Percentiles rank a stretch among this genome's conserved stretches.
Conservation (phyloP, 1,140 invertebrate species). For the Musca vetustissima region DNA sequence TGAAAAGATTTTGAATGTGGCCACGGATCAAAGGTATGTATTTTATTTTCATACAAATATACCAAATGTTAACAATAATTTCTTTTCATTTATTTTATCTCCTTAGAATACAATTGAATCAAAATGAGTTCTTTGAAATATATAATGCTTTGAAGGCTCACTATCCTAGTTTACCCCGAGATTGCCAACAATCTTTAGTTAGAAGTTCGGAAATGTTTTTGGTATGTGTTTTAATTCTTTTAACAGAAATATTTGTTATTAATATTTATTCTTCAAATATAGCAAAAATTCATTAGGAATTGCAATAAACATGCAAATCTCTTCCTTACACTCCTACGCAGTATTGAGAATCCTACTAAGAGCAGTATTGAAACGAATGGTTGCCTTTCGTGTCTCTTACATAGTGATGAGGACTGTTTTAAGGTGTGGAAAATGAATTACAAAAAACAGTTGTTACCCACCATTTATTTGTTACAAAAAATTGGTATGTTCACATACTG, state of each 20-base stretch:
- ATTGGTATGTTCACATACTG: slow-evolving; percentile 34
- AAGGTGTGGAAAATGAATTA: slow-evolving; percentile 61
- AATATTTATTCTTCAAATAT: neutral
- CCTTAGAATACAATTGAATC: slow-evolving; percentile 34
- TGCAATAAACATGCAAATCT: slow-evolving; percentile 43
- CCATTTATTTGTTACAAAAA: slow-evolving; percentile 37
- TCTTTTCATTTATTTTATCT: too few species aligned
- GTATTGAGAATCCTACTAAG: slow-evolving; percentile 30
- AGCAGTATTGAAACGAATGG: slow-evolving; percentile 40
- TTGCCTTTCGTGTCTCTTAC: slow-evolving; percentile 56
- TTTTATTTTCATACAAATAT: neutral
- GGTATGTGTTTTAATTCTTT: slow-evolving; percentile 31
- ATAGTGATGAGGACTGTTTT: slow-evolving; percentile 57
- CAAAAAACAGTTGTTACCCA: slow-evolving; percentile 57
- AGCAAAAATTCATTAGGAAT: slow-evolving; percentile 45
- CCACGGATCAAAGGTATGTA: slow-evolving; percentile 35
- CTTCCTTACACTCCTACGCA: slow-evolving; percentile 44
- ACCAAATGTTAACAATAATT: too few species aligned
- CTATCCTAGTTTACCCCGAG: slow-evolving; percentile 47
- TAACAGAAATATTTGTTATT: neutral
- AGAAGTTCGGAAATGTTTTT: slow-evolving; percentile 47
- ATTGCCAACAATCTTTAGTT: slow-evolving; percentile 55
- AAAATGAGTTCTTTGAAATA: slow-evolving; percentile 54
- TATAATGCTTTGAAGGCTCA: slow-evolving; percentile 53
- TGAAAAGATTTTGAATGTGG: slow-evolving; percentile 60